phyloP scores from a whole-genome alignment of 2,797 vertebrate genomes.

The Hybognathus amarus region DNA sequence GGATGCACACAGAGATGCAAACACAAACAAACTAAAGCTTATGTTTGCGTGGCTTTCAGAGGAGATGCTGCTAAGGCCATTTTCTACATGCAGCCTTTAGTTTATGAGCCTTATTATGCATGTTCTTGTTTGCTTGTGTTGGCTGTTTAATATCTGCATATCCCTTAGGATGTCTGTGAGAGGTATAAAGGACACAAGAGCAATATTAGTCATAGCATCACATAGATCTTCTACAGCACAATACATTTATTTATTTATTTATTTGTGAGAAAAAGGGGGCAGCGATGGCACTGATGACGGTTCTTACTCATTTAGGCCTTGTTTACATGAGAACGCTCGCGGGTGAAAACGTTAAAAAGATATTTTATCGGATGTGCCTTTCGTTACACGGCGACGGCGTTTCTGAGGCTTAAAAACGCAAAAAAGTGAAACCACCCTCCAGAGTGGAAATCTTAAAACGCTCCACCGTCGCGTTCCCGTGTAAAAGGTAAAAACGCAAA shows the following conservation, averaged over 20 bases:
- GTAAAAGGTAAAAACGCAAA: too few relatives aligned
- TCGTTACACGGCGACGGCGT: too few relatives aligned
- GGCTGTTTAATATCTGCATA: constrained; percentile 53
- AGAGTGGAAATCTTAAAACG: too few relatives aligned
- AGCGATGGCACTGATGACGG: neutral
- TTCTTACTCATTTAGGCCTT: neutral
- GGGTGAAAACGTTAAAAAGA: too few relatives aligned
- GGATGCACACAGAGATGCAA: constrained; percentile 15
- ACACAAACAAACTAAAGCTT: constrained; percentile 36
- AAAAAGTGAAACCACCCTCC: too few relatives aligned
- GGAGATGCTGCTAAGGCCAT: constrained; percentile 20
- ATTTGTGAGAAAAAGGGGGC: neutral
- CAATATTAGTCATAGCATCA: constrained; percentile 30
- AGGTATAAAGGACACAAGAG: constrained; percentile 50
- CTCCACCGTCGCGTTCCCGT: too few relatives aligned
- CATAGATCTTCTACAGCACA: constrained; percentile 1
- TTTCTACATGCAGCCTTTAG: constrained; percentile 23
- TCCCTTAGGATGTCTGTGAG: constrained; percentile 53
- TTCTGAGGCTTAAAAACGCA: too few relatives aligned
- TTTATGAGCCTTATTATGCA: constrained; percentile 53
- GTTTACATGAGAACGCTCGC: too few relatives aligned
- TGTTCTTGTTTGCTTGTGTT: constrained; percentile 49
- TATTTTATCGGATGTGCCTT: too few relatives aligned
- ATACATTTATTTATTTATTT: neutral
- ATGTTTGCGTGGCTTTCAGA: constrained; percentile 31